Conservation (phyloP, 2,888 invertebrate genomes). For the Phragmatobia fuliginosa region DNA sequence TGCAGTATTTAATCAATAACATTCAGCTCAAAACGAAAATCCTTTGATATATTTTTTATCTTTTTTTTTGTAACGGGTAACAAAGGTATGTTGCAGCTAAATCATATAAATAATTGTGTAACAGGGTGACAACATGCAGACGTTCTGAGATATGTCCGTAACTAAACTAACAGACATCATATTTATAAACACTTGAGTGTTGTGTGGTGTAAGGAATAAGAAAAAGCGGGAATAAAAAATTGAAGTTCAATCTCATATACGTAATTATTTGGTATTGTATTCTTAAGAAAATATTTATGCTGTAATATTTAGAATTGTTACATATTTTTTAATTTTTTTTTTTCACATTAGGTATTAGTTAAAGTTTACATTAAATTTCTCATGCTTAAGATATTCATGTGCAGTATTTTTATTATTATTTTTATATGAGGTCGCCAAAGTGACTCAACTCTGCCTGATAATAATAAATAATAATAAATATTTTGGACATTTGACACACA, state of each 20-base stretch:
- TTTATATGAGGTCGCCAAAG: too few relatives aligned
- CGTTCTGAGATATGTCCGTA: conserved; percentile 58
- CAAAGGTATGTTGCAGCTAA: conserved; percentile 42
- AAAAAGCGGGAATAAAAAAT: not conserved
- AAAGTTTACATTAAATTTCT: too few relatives aligned
- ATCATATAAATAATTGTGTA: conserved; percentile 47
- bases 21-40: not conserved
- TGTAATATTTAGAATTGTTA: too few relatives aligned
- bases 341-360: too few relatives aligned
- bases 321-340: too few relatives aligned
- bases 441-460: too few relatives aligned
- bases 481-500: too few relatives aligned
- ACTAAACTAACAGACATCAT: conserved; percentile 49
- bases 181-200: conserved; percentile 52
- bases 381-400: too few relatives aligned
- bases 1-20: conserved; percentile 7
- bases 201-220: conserved; percentile 6
- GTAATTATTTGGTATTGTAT: too few relatives aligned
- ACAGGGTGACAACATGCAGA: conserved; percentile 46
- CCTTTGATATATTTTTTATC: conserved; percentile 18
- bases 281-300: too few relatives aligned
- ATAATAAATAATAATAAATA: too few relatives aligned
- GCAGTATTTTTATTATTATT: too few relatives aligned
- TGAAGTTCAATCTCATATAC: not conserved
- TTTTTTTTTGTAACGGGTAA: not conserved